phyloP scores from a whole-genome alignment of 2,888 invertebrate genomes.

The Mycogona germanica region DNA sequence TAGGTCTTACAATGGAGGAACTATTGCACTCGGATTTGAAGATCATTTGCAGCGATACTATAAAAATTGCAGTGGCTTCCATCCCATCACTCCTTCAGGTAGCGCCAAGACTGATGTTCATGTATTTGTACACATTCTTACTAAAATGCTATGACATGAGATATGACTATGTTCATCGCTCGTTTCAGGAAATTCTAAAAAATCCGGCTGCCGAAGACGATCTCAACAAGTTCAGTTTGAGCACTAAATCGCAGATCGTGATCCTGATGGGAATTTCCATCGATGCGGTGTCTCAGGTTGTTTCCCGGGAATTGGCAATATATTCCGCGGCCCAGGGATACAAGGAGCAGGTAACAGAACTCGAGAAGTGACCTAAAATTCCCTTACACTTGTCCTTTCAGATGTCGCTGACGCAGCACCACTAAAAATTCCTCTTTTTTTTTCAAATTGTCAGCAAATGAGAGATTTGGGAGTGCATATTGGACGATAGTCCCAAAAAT shows the following conservation, averaged over 20 bases:
- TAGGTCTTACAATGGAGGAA: conserved; percentile 46
- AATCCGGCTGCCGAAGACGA: conserved; percentile 2
- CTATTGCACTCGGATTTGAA: conserved; percentile 66
- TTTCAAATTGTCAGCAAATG: no score
- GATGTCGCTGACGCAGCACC: background rate
- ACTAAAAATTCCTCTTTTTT: no score
- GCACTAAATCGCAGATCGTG: conserved; percentile 16
- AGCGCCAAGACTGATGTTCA: background rate
- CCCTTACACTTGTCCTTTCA: background rate
- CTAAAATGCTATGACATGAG: background rate
- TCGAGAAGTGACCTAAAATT: background rate
- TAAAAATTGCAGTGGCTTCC: conserved; percentile 16
- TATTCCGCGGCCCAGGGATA: conserved; percentile 15
- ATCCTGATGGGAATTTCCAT: conserved; percentile 18
- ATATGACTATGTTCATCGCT: background rate
- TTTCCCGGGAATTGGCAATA: conserved; percentile 14
- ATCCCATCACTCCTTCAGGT: conserved; percentile 14
- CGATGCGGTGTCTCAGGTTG: conserved; percentile 7
- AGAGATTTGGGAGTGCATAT: no score
- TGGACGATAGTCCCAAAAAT: no score
- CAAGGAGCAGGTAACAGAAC: conserved; percentile 18
- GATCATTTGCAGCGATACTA: conserved; percentile 35
- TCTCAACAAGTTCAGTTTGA: conserved; percentile 13
- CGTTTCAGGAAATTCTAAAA: conserved; percentile 13
- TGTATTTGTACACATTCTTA: background rate